Evolutionary conservation across 1,140 invertebrate genomes (phyloP).

Genomic region (Dendroctonus ponderosae): DNA sequence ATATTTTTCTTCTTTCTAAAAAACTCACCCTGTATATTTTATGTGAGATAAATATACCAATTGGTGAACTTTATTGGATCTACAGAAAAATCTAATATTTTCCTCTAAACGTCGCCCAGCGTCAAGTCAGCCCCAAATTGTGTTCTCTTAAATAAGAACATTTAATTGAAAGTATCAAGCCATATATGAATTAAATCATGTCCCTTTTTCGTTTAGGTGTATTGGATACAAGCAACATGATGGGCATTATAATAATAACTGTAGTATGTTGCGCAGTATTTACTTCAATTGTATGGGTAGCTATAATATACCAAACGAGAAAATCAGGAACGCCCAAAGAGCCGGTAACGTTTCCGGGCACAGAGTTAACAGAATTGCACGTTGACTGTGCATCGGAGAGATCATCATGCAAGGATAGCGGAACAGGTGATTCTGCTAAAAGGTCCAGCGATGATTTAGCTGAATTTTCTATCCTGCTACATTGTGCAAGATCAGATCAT

Average conservation of each 20-base stretch:
- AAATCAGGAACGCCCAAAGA: conserved; percentile 52
- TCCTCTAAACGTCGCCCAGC: too few species aligned
- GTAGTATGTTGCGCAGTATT: conserved; percentile 86
- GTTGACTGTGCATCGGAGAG: conserved; percentile 51
- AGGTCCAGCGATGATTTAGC: conserved; percentile 55
- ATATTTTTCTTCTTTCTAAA: too few species aligned
- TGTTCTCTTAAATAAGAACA: too few species aligned
- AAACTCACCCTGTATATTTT: too few species aligned
- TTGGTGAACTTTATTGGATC: too few species aligned
- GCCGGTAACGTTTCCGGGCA: conserved; percentile 12
- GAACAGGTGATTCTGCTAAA: conserved; percentile 66
- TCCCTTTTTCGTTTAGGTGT: conserved; percentile 33
- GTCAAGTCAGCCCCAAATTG: too few species aligned
- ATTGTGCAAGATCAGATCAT: conserved; percentile 45
- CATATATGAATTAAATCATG: not conserved
- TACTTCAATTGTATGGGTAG: conserved; percentile 88
- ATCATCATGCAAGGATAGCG: conserved; percentile 66
- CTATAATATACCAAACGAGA: conserved; percentile 85
- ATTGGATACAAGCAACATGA: conserved; percentile 61
- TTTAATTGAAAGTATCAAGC: too few species aligned
- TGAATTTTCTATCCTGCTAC: conserved; percentile 42
- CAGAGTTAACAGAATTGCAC: conserved; percentile 32
- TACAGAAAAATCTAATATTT: too few species aligned
- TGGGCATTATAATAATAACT: conserved; percentile 84
- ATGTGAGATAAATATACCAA: too few species aligned